Conservation (phyloP, 2,888 invertebrate species). For the Dorcus hopei region DNA sequence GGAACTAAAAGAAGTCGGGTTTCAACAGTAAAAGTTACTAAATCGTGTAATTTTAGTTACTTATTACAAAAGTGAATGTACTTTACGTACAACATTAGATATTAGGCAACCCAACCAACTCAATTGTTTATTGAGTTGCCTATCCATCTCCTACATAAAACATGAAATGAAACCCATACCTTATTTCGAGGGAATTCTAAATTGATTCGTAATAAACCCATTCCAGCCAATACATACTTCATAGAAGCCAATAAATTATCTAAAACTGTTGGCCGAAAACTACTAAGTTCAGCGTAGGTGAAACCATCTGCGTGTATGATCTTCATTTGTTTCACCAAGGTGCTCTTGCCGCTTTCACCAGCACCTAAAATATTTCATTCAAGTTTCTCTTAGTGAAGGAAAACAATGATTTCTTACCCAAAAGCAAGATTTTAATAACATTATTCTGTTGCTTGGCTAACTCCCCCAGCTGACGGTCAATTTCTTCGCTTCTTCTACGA, state of each 20-base stretch:
- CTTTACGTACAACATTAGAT: too few species aligned
- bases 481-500: conserved; percentile 58
- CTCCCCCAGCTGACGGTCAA: conserved; percentile 58
- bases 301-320: conserved; percentile 67
- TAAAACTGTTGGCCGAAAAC: conserved; percentile 62
- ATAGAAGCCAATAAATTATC: conserved; percentile 64
- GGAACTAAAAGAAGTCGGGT: too few species aligned
- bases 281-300: conserved; percentile 57
- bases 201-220: conserved; percentile 62
- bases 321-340: conserved; percentile 67
- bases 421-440: conserved; percentile 61
- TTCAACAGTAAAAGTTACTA: too few species aligned
- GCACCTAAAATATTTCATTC: conserved; percentile 50
- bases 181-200: conserved; percentile 59
- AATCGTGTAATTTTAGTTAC: too few species aligned
- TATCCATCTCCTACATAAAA: too few species aligned
- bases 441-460: conserved; percentile 58
- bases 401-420: conserved; percentile 48
- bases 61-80: too few species aligned
- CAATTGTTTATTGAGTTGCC: too few species aligned
- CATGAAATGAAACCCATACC: conserved; percentile 31
- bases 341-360: conserved; percentile 67
- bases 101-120: too few species aligned
- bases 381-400: not conserved
- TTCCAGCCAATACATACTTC: conserved; percentile 65